A percentile compares a stretch with the other conserved stretches of the same genome.
These are phyloP conservation scores for Lasioglossum calceatum DNA, from an alignment of 2,888 invertebrate genomes.

Conservation along the genomic window DNA sequence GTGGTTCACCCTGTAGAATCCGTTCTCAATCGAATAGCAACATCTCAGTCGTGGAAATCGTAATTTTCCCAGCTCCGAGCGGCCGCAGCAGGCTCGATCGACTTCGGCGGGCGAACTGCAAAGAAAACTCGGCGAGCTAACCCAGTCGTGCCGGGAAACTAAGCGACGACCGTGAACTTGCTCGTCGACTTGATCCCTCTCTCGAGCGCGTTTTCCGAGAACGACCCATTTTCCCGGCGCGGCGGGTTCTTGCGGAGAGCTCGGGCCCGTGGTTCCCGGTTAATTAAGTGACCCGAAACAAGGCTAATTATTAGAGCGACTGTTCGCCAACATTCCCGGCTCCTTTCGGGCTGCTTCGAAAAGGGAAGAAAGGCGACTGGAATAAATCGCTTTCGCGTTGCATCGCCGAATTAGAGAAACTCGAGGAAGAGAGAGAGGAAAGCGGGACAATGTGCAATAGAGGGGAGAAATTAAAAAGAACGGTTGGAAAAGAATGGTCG, in stretches of 20 bases:
- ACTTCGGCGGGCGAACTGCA: neutral
- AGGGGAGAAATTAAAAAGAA: neutral
- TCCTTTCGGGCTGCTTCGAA: neutral
- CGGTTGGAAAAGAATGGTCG: neutral
- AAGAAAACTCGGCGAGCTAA: neutral
- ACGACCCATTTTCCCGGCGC: slow-evolving; percentile 23
- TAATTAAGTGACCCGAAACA: slow-evolving; percentile 46
- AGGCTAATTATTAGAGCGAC: slow-evolving; percentile 34
- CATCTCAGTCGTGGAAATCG: too few species aligned
- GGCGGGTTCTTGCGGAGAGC: slow-evolving; percentile 1
- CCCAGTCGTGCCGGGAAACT: neutral
- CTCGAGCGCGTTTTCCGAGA: neutral
- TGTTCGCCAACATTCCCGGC: neutral
- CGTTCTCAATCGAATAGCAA: too few species aligned
- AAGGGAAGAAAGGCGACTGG: neutral
- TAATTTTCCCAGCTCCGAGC: too few species aligned
- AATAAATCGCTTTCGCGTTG: slow-evolving; percentile 22
- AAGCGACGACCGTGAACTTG: slow-evolving; percentile 1
- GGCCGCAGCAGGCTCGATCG: neutral
- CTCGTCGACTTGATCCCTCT: neutral
- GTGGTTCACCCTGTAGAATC: too few species aligned
- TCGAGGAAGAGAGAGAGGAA: neutral
- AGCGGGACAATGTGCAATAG: too few species aligned
- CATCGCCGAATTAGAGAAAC: neutral
- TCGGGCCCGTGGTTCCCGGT: slow-evolving; percentile 9